Percentiles rank a stretch among this genome's conserved stretches.
Conservation (phyloP, 2,113 vertebrate genomes). For the Crotophaga sulcirostris region DNA sequence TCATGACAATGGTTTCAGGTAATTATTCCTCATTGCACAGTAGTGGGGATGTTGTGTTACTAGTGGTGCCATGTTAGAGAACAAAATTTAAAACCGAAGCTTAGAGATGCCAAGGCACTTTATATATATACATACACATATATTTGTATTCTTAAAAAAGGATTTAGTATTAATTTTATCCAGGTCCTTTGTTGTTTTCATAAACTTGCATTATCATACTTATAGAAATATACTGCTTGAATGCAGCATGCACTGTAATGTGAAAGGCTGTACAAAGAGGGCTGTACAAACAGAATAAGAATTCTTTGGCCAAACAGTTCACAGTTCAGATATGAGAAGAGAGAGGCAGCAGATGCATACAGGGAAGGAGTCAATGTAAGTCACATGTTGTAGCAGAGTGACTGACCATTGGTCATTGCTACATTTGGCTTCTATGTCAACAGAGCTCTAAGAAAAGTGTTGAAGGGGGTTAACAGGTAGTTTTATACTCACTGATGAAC, state of each 20-base stretch:
- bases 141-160: no score
- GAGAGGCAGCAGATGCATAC: neutral
- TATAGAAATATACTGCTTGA: rapidly evolving
- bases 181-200: neutral
- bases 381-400: neutral
- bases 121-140: neutral
- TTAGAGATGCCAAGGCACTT: neutral
- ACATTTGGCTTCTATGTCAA: neutral
- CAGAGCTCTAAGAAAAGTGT: neutral
- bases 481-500: neutral
- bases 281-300: neutral
- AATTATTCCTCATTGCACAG: neutral
- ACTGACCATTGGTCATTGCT: neutral
- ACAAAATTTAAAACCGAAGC: neutral
- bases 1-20: neutral
- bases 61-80: neutral
- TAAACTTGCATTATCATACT: neutral
- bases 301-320: neutral
- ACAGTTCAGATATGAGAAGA: neutral
- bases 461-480: neutral
- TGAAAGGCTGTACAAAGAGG: neutral
- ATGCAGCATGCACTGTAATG: neutral
- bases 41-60: neutral
- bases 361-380: neutral
- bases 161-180: neutral